Evolutionary conservation across 2,888 invertebrate species (phyloP).

Genomic region (Apoda limacodes): DNA sequence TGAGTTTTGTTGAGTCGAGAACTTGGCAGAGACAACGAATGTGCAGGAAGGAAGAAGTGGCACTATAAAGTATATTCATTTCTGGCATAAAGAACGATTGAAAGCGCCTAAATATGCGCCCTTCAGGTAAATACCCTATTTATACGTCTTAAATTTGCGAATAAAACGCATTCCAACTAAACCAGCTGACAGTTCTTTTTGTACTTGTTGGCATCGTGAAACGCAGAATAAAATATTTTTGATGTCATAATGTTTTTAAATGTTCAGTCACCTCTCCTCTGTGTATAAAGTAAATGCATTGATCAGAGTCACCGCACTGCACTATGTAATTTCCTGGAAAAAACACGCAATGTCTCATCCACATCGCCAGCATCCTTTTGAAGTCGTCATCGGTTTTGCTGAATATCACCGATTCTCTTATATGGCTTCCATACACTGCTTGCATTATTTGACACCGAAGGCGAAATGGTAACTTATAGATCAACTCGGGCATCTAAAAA

Average conservation of each 20-base stretch:
- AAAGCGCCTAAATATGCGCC: too few species aligned
- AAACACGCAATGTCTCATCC: constrained; percentile 62
- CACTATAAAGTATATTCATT: too few species aligned
- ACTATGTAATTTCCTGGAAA: constrained; percentile 69
- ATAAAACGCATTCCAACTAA: too few species aligned
- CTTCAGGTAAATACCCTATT: too few species aligned
- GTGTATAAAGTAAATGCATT: constrained; percentile 69
- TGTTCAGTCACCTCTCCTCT: constrained; percentile 51
- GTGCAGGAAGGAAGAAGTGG: too few species aligned
- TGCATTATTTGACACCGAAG: constrained; percentile 61
- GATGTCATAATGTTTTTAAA: background rate
- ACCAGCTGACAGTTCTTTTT: too few species aligned
- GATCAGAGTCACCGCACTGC: constrained; percentile 65
- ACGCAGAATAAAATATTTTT: background rate
- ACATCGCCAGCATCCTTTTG: constrained; percentile 56
- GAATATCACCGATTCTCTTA: constrained; percentile 61
- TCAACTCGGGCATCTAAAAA: constrained; percentile 46
- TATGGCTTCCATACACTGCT: constrained; percentile 58
- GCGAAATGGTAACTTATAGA: constrained; percentile 49
- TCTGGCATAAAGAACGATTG: too few species aligned
- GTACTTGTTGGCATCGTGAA: background rate
- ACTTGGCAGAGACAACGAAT: too few species aligned
- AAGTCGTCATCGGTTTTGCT: constrained; percentile 57
- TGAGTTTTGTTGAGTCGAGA: too few species aligned
- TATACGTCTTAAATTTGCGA: too few species aligned